A percentile compares a stretch with the other conserved stretches of the same genome.
Conservation (phyloP, 2,113 vertebrate genomes). For the Siniperca chuatsi region DNA sequence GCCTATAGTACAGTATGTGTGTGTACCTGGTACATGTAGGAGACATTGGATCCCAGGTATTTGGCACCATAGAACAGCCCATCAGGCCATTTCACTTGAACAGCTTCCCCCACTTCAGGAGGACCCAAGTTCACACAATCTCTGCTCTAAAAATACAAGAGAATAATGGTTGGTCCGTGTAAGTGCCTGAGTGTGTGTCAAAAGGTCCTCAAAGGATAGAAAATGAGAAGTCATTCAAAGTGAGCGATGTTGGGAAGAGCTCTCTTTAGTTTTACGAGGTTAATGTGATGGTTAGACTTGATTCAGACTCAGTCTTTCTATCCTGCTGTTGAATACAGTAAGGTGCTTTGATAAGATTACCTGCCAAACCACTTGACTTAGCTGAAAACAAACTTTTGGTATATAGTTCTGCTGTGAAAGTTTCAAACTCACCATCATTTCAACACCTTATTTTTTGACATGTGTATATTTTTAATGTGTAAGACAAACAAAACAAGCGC, state of each 20-base stretch:
- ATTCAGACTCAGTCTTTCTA: not conserved
- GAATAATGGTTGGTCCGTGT: conserved; percentile 10
- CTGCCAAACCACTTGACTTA: not conserved
- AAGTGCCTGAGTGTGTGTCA: not conserved
- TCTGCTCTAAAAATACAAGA: conserved; percentile 87
- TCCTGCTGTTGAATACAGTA: not conserved
- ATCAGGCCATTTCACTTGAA: conserved; percentile 98
- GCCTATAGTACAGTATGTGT: not conserved
- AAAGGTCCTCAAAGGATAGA: not conserved
- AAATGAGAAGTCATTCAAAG: not conserved
- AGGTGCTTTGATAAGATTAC: not conserved
- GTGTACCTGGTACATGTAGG: conserved; percentile 94
- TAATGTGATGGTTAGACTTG: not conserved
- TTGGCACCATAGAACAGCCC: conserved; percentile 96
- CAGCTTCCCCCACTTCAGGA: conserved; percentile 92
- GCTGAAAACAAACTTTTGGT: not conserved
- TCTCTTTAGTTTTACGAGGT: not conserved
- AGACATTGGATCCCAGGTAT: conserved; percentile 91
- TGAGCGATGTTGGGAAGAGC: not conserved
- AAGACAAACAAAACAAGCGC: not conserved
- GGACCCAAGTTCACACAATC: conserved; percentile 92
- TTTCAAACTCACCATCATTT: not conserved
- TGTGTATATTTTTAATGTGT: not conserved
- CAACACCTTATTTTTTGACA: not conserved
- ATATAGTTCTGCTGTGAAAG: not conserved